phyloP scores from a whole-genome alignment of 2,888 invertebrate species.

The Parthenolecanium corni region DNA sequence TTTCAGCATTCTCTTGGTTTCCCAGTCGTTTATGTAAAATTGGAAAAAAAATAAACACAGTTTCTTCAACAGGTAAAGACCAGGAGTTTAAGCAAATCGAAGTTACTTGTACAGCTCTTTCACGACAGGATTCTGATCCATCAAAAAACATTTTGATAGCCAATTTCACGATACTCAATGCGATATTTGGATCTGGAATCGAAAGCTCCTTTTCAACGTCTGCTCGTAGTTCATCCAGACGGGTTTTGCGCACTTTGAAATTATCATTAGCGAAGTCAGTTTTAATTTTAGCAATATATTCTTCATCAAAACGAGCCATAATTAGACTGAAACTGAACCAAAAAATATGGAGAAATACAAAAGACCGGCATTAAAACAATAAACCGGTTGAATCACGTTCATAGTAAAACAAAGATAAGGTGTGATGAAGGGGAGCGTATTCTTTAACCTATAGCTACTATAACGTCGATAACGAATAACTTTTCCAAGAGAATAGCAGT shows the following conservation, averaged over 20 bases:
- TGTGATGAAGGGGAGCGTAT: too few species aligned
- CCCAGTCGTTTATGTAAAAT: constrained; percentile 66
- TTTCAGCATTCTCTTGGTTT: constrained; percentile 56
- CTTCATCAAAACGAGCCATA: too few species aligned
- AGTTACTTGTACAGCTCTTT: constrained; percentile 46
- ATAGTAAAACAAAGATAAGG: too few species aligned
- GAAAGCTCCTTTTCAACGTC: neutral
- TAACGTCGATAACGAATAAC: too few species aligned
- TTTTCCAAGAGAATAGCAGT: too few species aligned
- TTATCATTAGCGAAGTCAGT: neutral
- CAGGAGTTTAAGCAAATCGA: constrained; percentile 42
- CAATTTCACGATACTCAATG: neutral
- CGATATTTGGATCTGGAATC: neutral
- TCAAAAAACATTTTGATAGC: constrained; percentile 39
- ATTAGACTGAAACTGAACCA: too few species aligned
- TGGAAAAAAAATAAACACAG: constrained; percentile 62
- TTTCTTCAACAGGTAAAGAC: constrained; percentile 53
- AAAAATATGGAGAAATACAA: too few species aligned
- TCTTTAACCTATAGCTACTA: too few species aligned
- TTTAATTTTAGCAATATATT: neutral
- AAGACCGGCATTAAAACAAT: too few species aligned
- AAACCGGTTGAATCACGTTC: too few species aligned
- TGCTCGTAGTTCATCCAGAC: neutral
- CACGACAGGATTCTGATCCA: constrained; percentile 52
- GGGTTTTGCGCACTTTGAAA: neutral